Percentiles rank a stretch among this genome's conserved stretches.
Conservation (phyloP, 2,113 vertebrate genomes). For the Xiphophorus couchianus region DNA sequence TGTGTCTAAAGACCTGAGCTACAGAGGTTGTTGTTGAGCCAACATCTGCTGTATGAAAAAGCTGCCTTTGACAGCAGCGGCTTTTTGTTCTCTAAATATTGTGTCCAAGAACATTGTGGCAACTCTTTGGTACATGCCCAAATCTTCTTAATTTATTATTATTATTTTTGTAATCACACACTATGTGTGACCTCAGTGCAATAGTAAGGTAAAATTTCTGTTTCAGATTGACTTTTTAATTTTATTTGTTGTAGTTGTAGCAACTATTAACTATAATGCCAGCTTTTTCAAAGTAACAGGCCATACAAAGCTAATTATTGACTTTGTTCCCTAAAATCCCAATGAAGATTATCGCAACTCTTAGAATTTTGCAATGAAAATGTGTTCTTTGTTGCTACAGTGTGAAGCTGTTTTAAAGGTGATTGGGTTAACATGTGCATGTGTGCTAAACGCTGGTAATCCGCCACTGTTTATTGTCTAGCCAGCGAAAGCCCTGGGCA, state of each 20-base stretch:
- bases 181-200: neutral
- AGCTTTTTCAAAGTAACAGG: neutral
- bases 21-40: too few species aligned
- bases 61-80: neutral
- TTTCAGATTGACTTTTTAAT: neutral
- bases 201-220: neutral
- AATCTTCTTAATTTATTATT: neutral
- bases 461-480: conserved; percentile 69
- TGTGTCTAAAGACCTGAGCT: too few species aligned
- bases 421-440: conserved; percentile 24
- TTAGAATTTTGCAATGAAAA: conserved; percentile 14
- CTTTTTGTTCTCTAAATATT: neutral
- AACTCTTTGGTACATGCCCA: neutral
- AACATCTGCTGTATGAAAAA: neutral
- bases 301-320: neutral
- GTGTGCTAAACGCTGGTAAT: conserved; percentile 72
- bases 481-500: conserved; percentile 55
- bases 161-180: too few species aligned
- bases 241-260: neutral
- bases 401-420: conserved; percentile 21
- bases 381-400: conserved; percentile 19
- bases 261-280: neutral
- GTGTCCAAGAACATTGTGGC: too few species aligned
- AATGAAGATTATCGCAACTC: conserved; percentile 3
- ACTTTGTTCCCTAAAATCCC: neutral